phyloP scores from a whole-genome alignment of 30 jellyfish, hydroid and myxozoan genomes.

The Sanderia malayensis region DNA sequence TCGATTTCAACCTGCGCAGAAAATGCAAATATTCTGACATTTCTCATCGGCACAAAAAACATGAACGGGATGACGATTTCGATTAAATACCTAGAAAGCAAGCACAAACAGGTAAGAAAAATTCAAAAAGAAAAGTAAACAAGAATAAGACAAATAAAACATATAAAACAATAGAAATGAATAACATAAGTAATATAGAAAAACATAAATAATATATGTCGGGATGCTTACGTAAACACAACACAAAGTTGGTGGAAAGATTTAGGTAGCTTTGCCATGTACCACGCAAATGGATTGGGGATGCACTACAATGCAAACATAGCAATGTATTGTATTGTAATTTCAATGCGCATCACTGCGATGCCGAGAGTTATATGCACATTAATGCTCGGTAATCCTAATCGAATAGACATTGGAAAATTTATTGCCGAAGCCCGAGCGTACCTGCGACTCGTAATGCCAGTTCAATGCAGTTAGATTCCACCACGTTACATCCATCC shows the following conservation, averaged over 20 bases:
- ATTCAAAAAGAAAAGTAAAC: not conserved
- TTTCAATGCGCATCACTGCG: no score
- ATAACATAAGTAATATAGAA: not conserved
- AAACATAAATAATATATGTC: not conserved
- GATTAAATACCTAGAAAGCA: constrained; percentile 49
- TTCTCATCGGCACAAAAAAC: constrained; percentile 56
- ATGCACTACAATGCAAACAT: constrained; percentile 31
- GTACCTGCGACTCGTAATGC: constrained; percentile 78
- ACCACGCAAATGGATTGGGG: constrained; percentile 71
- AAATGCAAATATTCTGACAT: constrained; percentile 47
- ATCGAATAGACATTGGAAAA: no score
- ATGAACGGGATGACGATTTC: constrained; percentile 58
- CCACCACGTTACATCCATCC: constrained; percentile 85
- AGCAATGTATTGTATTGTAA: not conserved
- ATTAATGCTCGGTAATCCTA: no score
- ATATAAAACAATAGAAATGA: no score
- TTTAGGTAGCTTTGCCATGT: constrained; percentile 48
- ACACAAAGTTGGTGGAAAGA: constrained; percentile 57
- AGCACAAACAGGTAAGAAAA: not conserved
- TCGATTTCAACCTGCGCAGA: constrained; percentile 58
- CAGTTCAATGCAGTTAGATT: constrained; percentile 56
- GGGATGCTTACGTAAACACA: constrained; percentile 52
- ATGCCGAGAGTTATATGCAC: no score
- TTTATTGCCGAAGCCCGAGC: no score
- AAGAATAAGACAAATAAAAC: not conserved